phyloP scores from a whole-genome alignment of 2,888 invertebrate genomes.

The Epistrophe eligans region DNA sequence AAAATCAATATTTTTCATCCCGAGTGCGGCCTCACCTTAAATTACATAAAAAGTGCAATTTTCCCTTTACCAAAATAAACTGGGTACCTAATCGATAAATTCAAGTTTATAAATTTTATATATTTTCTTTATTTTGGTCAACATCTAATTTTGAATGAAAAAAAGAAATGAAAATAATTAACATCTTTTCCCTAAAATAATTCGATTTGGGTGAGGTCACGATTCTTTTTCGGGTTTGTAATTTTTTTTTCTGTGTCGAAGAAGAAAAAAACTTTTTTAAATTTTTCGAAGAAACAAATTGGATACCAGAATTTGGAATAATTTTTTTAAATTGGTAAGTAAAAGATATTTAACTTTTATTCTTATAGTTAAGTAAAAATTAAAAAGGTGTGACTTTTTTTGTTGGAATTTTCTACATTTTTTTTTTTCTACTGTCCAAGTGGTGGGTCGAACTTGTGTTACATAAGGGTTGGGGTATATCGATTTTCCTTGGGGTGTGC shows the following conservation, averaged over 20 bases:
- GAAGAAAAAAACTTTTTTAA: conserved; percentile 49
- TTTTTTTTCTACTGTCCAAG: conserved; percentile 2
- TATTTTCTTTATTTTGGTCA: neutral
- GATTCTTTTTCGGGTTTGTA: conserved; percentile 54
- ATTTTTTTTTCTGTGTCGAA: conserved; percentile 39
- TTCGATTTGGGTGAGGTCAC: conserved; percentile 72
- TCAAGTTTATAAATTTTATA: conserved; percentile 9
- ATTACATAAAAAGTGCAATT: conserved; percentile 37
- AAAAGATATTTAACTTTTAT: conserved; percentile 1
- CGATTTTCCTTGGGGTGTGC: conserved; percentile 64
- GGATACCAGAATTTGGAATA: conserved; percentile 71
- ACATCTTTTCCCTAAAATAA: neutral
- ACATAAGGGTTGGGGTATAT: conserved; percentile 72
- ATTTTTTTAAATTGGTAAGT: conserved; percentile 50
- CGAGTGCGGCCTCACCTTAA: conserved; percentile 41
- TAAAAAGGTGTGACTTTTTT: conserved; percentile 36
- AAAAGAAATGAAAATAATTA: neutral
- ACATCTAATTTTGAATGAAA: neutral
- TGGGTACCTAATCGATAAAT: conserved; percentile 3
- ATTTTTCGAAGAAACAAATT: conserved; percentile 36
- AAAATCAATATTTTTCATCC: conserved; percentile 13
- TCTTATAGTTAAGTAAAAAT: neutral
- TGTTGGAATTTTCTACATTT: conserved; percentile 18
- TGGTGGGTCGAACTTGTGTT: conserved; percentile 52
- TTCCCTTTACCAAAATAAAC: neutral